Base-by-base conservation (phyloP, 2,888 invertebrate genomes). In the Temnothorax rugatulus region DNA sequence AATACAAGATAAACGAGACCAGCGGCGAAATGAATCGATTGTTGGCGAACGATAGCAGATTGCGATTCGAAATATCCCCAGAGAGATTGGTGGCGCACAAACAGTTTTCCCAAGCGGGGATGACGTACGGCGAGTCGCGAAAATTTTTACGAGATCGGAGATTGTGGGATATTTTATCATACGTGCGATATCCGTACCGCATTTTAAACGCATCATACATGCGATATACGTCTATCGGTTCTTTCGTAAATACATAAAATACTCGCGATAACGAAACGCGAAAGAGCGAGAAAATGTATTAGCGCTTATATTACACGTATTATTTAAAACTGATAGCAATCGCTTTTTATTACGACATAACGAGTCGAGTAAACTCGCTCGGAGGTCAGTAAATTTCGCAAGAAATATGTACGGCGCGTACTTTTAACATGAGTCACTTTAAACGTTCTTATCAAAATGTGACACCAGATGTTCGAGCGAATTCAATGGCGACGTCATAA, bases 31-130 rank as follows among this genome's bases (percentile, higher is more conserved):
- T 52, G 38, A 81, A 81, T 73, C 79, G 79, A 81, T 81, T 81
- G 79, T 73, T 71, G 79, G 59, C 73, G 79, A 73, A 34, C 50
- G 73, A 81, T 81, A 81, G 79, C 73, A 81, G 73, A 81, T 79
- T 79, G 79, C 59, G 79, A 71, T 73, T 71, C 73, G 38, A 81
- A 81, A 73, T 81, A 81, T 81, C 25, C 59, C 47, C 38, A 29
- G 73, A 21, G 47, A 59, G 71, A 79, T 79, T 71, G 47, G 47
- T 61, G 34, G 25, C 59, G 34, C 34, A 15, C 59, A 21, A 69
- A 79, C 57, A 47, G 47, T 61, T 79, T 73, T 59, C 38, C 79
- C 79, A 25, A 47, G 59, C 59, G 73, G 18, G 18, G 9, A 61
- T 79, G 50, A 79, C 21, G 47, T 73, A 73, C 13, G 44, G 11